Evolutionary conservation across 1,140 invertebrate species (phyloP), one percentile per base, ranked within the genome.

Genomic region (Ctenoplectra terminalis): DNA sequence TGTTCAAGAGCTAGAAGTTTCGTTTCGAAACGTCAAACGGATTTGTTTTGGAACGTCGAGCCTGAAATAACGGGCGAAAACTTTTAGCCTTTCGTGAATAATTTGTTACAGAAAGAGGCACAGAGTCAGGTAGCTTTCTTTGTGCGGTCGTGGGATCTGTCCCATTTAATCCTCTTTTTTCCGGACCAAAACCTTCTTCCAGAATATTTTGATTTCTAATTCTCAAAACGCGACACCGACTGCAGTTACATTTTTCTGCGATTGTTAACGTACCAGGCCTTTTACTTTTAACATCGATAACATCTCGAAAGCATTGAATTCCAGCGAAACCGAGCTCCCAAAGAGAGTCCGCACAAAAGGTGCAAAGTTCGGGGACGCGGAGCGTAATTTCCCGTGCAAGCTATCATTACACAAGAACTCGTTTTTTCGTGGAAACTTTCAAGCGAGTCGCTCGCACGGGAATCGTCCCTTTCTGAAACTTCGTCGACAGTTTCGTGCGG

Each of bases 391-490:
- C 52, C 75, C 75, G 52, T 11, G 64, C 50, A 23, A 40, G 52
- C 64, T 77, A 77, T 77, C 75, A 37, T 77, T 69, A 77, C 63
- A 34, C 63, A 31, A 34, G 64, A 69, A 43, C 66, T 37, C 40
- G 52, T 8, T 67, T 40, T 69, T 70, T 70, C 63, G 64, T 58
- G 13, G 75, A 69, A 77, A 77, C 52, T 77, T 77, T 26, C 31
- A 37, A 58, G 50, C 63, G 63, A 66, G 40, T n/a, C 13, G 46
- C 58, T 3, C 26, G 17, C 23, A 7, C 11, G 17, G n/a, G 34
- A 56, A 54, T 48, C 63, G 29, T 58, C 52, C 50, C 34, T 58
- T 70, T 26, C 31, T 23, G 64, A 70, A 77, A 77, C 31, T 77
- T 70, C 17, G 52, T 69, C 75, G 37, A 23, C 63, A 29, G 50